phyloP scores from a whole-genome alignment of 1,140 invertebrate genomes.

The Ceratina japonica region DNA sequence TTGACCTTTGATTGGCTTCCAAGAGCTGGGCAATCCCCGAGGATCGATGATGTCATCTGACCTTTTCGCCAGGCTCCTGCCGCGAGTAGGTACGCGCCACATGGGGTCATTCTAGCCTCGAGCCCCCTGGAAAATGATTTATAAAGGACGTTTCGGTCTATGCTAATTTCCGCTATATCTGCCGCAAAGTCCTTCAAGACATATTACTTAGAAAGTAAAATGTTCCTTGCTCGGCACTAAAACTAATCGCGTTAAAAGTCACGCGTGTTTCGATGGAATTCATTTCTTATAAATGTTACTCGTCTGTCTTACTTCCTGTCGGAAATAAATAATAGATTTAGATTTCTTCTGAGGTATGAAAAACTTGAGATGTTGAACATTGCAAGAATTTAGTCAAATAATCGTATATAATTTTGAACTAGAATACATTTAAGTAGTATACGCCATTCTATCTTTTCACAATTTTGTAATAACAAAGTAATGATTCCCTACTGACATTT shows the following conservation, averaged over 20 bases:
- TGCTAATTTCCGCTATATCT: neutral
- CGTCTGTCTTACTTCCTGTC: neutral
- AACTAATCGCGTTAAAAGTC: neutral
- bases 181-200: neutral
- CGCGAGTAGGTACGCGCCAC: neutral
- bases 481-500: neutral
- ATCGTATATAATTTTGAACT: too few species aligned
- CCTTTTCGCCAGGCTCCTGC: conserved; percentile 35
- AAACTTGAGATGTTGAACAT: too few species aligned
- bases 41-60: conserved; percentile 55
- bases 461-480: neutral
- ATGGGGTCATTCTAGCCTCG: conserved; percentile 6
- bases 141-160: neutral
- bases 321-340: too few species aligned
- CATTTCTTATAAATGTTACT: neutral
- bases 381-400: too few species aligned
- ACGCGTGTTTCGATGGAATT: neutral
- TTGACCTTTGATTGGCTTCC: conserved; percentile 55
- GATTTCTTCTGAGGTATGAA: too few species aligned
- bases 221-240: neutral
- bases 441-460: neutral
- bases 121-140: conserved; percentile 6
- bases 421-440: too few species aligned
- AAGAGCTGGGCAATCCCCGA: conserved; percentile 13
- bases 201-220: conserved; percentile 7